Evolutionary conservation across 2,888 invertebrate genomes (phyloP).

Genomic region (Lithodes maja): DNA sequence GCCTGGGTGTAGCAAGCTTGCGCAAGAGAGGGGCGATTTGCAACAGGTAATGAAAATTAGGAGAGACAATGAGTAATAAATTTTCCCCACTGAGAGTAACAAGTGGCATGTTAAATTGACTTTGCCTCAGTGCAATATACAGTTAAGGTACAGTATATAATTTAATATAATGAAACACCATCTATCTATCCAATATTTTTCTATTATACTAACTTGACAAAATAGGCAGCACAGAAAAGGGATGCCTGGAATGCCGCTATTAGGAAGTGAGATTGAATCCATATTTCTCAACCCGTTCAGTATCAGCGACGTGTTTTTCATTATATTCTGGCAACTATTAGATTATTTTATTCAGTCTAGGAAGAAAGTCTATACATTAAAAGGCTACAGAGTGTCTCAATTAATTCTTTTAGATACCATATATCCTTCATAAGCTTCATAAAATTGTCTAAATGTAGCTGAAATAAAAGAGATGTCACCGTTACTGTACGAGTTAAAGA

Average conservation of each 20-base stretch:
- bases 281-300: neutral
- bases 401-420: neutral
- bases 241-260: too few relatives aligned
- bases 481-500: neutral
- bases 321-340: neutral
- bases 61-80: neutral
- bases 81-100: neutral
- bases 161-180: neutral
- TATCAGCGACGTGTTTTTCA: neutral
- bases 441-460: neutral
- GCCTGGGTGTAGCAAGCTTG: slow-evolving; percentile 5
- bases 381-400: neutral
- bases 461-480: neutral
- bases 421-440: neutral
- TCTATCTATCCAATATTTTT: neutral
- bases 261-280: too few relatives aligned
- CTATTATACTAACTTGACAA: neutral
- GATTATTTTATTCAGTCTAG: neutral
- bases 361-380: neutral
- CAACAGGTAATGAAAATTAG: neutral
- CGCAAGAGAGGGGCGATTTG: slow-evolving; percentile 26
- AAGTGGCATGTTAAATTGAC: neutral
- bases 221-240: neutral
- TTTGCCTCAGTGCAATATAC: neutral
- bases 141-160: neutral